Evolutionary conservation across 2,113 vertebrate genomes (phyloP).

Genomic region (Toxostoma redivivum): DNA sequence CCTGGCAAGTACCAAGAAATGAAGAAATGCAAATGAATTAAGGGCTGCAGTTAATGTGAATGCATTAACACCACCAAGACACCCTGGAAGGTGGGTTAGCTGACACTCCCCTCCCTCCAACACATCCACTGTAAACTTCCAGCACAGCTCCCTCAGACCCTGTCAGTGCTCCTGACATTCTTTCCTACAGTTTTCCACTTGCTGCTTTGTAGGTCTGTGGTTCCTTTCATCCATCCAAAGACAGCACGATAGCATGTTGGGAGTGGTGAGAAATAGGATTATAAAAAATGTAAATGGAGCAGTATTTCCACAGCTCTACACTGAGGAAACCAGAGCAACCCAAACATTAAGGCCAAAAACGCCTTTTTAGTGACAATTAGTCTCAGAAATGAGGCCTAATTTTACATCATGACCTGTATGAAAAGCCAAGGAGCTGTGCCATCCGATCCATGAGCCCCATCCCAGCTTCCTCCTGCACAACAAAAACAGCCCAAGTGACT

Average conservation of each 20-base stretch:
- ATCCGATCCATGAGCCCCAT: not conserved
- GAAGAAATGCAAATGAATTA: not conserved
- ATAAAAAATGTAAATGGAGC: slow-evolving; percentile 28
- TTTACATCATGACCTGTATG: not conserved
- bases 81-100: not conserved
- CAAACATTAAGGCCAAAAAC: not conserved
- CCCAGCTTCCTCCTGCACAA: not conserved
- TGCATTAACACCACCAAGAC: not conserved
- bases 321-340: not conserved
- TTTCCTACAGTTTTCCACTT: slow-evolving; percentile 33
- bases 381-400: not conserved
- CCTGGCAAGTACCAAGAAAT: not conserved
- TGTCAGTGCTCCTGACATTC: slow-evolving; percentile 12
- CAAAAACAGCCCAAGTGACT: slow-evolving; percentile 23
- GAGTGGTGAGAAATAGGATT: slow-evolving; percentile 26
- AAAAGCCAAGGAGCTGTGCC: not conserved
- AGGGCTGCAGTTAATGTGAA: slow-evolving; percentile 9
- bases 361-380: not conserved
- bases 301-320: not conserved
- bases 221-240: slow-evolving; percentile 22
- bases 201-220: slow-evolving; percentile 23
- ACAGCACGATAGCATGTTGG: slow-evolving; percentile 3
- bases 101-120: not conserved
- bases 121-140: not conserved
- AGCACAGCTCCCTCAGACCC: slow-evolving; percentile 32